phyloP scores from a whole-genome alignment of 2,113 vertebrate genomes.

The Hassar affinis region DNA sequence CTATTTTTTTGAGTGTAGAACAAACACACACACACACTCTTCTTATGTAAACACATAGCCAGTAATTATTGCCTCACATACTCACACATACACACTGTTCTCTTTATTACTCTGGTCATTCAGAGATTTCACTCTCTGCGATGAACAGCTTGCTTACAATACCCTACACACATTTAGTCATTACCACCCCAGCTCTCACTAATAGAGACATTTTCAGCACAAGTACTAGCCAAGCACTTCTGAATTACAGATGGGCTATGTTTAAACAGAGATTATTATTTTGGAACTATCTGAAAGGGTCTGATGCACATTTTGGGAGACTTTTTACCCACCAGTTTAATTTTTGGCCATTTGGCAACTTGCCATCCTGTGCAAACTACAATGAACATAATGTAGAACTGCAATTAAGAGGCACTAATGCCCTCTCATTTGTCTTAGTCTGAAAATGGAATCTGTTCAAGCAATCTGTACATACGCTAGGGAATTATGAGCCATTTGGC shows the following conservation, averaged over 20 bases:
- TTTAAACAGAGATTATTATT: conserved; percentile 61
- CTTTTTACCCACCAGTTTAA: conserved; percentile 54
- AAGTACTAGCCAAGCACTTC: conserved; percentile 27
- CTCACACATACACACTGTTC: neutral
- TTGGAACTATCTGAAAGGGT: conserved; percentile 47
- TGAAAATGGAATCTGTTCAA: conserved; percentile 45
- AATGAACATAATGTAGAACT: conserved; percentile 62
- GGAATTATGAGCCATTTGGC: conserved; percentile 57
- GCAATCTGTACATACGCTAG: conserved; percentile 52
- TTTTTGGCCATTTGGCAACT: conserved; percentile 47
- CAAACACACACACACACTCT: neutral
- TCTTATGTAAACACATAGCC: neutral
- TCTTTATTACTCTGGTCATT: neutral
- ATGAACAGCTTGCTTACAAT: conserved; percentile 1
- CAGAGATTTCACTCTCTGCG: neutral
- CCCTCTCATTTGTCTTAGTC: conserved; percentile 59
- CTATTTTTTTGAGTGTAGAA: neutral
- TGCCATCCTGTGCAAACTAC: conserved; percentile 39
- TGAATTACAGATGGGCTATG: conserved; percentile 45
- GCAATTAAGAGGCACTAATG: conserved; percentile 60
- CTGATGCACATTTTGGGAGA: conserved; percentile 51
- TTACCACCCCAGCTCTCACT: neutral
- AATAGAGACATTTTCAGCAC: conserved; percentile 32
- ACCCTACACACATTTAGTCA: neutral
- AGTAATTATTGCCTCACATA: neutral